Evolutionary conservation across 2,888 invertebrate genomes (phyloP), one percentile per base, ranked within the genome.

Genomic region (Caenorhabditis sp.): DNA sequence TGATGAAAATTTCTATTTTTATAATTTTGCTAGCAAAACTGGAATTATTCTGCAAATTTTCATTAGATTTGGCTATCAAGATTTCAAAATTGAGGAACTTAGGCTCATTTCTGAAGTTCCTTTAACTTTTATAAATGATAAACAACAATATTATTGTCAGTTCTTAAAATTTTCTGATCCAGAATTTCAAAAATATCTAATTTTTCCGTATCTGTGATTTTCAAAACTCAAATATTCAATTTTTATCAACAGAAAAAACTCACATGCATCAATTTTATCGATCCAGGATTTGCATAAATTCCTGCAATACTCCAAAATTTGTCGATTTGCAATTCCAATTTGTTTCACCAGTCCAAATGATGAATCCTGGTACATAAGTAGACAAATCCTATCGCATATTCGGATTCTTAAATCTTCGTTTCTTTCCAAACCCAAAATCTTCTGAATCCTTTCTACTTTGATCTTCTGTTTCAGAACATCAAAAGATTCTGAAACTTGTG

Each of bases 351-450:
- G 59, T 53, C 71, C 71, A 25, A 72, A 72, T 25, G 52, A 59
- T 4, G 64, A 61, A 36, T 72, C 71, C 21, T 72, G 71, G 27
- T 67, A 67, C n/a, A 72, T 27, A 1, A 72, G 36, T 38, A 67
- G 64, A 0, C 63, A 61, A 1, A 67, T 31, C 20, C 72, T 50
- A 26, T 72, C 65, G 43, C 61, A 68, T 23, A 72, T 27, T 17
- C 72, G 58, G 4, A 62, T 53, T 21, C 8, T 61, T 27, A 63
- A 57, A 52, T 71, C 71, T 31, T 27, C 27, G 21, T 21, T 52
- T 21, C 23, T 23, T 23, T n/a, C 8, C 3, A 5, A 8, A 21
- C n/a, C 23, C 21, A 52, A 52, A 4, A 26, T 26, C 14, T 65
- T 52, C 12, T 63, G 25, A 23, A 67, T 31, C 26, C 17, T 31